Base-by-base conservation (phyloP, 1,140 invertebrate genomes). In the Temnothorax longispinosus region DNA sequence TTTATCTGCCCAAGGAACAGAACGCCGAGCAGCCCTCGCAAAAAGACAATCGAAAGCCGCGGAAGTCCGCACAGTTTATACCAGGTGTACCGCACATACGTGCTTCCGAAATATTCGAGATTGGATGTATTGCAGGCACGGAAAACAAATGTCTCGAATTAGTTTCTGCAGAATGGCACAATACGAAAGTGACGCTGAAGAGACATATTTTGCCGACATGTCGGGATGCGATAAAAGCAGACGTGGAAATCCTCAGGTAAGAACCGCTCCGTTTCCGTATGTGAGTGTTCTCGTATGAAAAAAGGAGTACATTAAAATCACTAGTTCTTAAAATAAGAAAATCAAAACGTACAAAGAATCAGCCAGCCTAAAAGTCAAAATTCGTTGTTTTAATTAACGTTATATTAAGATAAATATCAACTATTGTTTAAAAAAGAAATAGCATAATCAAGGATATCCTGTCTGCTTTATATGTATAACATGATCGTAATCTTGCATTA, bases 141-240 rank as follows among this genome's bases (percentile, higher is more conserved):
- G 93, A 94, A 50, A 92, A 94, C 85, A 91, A 91, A 44, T 92
- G 91, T 62, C 72, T 94, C 4, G 92, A 93, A 10, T 18, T 93
- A 3, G 88, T 93, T 15, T 93, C 87, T 54, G 94, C 93, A 6
- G 94, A 94, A 64, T 94, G 94, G 94, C 90, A 94, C 60, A 94
- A 91, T 47, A 94, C 93, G 0, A 90, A 88, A 72, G 89, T 94
- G 10, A 88, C 92, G 0, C 38, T 94, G 2, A 93, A 93, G 52
- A 91, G 91, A 71, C 90, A 93, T 50, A 86, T 90, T 0, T 91
- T 93, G 74, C 76, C 90, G 1, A 87, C 92, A 11, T 94, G 92
- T 38, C 86, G 85, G 18, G 87, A 89, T 8, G 91, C 92, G 6
- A 76, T 94, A 35, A 93, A 87, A 82, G 90, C 90, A 2, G 94